Evolutionary conservation across 1,140 invertebrate species (phyloP).

Genomic region (Drosophila willistoni): DNA sequence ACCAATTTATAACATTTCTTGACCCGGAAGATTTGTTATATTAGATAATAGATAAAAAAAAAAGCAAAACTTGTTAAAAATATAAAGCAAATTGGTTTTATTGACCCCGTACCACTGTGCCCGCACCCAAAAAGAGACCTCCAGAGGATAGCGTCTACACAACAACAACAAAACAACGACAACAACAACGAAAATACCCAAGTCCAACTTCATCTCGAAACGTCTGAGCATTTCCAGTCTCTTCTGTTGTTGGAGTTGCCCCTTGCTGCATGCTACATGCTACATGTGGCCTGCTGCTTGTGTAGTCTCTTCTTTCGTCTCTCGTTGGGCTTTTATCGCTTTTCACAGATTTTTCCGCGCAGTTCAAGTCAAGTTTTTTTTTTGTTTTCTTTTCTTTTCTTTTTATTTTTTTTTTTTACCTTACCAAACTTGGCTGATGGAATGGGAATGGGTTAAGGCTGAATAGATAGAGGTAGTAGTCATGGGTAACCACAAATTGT

Average conservation of each 20-base stretch:
- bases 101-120: background rate
- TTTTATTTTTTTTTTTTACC: background rate
- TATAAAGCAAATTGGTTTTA: too few relatives aligned
- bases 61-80: too few relatives aligned
- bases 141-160: constrained; percentile 10
- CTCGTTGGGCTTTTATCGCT: constrained; percentile 66
- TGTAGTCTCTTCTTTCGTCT: constrained; percentile 22
- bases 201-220: constrained; percentile 5
- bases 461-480: constrained; percentile 8
- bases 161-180: constrained; percentile 25
- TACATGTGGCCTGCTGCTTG: background rate
- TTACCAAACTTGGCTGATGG: background rate
- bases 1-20: too few relatives aligned
- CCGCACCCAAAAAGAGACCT: constrained; percentile 10
- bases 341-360: constrained; percentile 75
- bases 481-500: constrained; percentile 37
- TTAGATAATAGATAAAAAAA: too few relatives aligned
- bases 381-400: too few relatives aligned
- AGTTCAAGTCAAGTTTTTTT: constrained; percentile 42
- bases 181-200: constrained; percentile 48
- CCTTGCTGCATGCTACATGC: background rate
- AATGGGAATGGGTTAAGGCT: background rate
- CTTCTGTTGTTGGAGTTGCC: constrained; percentile 14
- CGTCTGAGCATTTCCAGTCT: constrained; percentile 32
- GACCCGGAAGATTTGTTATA: too few relatives aligned